A percentile compares a stretch with the other conserved stretches of the same genome.
Conservation (phyloP, 2,797 vertebrate genomes). For the Chloroceryle inda region DNA sequence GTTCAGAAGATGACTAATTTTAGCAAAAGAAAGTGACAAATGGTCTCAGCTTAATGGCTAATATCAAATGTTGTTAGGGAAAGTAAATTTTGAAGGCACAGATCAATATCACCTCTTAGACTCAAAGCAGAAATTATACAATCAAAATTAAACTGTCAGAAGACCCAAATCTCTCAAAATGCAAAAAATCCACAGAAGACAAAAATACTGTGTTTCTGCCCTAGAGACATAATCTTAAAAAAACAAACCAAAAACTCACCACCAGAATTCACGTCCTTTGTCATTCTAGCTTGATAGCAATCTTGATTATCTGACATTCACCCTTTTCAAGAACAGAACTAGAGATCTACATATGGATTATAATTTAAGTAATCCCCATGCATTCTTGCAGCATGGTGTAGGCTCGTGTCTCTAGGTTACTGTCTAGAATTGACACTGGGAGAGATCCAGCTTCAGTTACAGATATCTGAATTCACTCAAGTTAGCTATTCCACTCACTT, state of each 20-base stretch:
- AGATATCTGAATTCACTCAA: not conserved
- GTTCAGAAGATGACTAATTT: slow-evolving; percentile 11
- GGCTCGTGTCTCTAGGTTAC: not conserved
- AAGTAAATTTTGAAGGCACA: not conserved
- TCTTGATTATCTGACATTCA: not conserved
- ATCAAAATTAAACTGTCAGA: not conserved
- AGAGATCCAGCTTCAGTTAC: not conserved
- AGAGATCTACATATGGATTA: not conserved
- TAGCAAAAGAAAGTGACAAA: slow-evolving; percentile 12
- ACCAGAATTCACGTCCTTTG: not conserved
- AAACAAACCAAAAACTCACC: not conserved
- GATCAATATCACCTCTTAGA: slow-evolving; percentile 7
- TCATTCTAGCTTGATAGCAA: not conserved
- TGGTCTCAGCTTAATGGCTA: slow-evolving; percentile 16
- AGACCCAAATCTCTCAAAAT: not conserved
- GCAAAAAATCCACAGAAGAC: not conserved
- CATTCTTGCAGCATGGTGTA: not conserved
- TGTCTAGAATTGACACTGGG: not conserved
- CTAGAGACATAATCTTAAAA: not conserved
- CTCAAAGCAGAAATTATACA: not conserved
- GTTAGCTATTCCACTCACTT: not conserved
- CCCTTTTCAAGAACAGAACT: not conserved
- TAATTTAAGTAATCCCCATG: not conserved
- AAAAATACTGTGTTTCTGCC: not conserved
- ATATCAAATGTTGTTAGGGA: not conserved